These are phyloP conservation scores for Labrus mixtus DNA, from an alignment of 2,113 vertebrate genomes.

Conservation along the genomic window DNA sequence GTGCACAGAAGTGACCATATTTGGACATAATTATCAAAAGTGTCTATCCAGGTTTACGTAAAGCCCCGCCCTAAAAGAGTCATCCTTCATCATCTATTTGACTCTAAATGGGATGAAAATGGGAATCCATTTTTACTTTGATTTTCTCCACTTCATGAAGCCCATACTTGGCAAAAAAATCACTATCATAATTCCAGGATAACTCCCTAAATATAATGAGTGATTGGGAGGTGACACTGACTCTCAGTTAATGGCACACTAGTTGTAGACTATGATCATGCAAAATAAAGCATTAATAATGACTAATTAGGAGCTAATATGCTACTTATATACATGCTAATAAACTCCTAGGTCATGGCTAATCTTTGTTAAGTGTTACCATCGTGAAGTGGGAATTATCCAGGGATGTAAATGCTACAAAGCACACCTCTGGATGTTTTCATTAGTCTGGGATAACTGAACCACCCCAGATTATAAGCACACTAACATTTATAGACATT, in stretches of 20 bases:
- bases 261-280: neutral
- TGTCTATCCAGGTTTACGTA: too few relatives aligned
- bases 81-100: too few relatives aligned
- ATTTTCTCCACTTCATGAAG: neutral
- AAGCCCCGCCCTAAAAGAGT: too few relatives aligned
- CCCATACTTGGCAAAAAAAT: neutral
- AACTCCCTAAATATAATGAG: neutral
- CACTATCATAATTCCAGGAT: neutral
- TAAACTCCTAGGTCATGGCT: neutral
- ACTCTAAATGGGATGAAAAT: too few relatives aligned
- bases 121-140: too few relatives aligned
- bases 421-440: neutral
- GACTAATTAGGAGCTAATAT: neutral
- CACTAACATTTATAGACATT: slow-evolving; percentile 1
- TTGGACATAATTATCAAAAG: too few relatives aligned
- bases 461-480: slow-evolving; percentile 26
- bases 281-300: too few relatives aligned
- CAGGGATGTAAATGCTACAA: slow-evolving; percentile 35
- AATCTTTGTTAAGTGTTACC: neutral
- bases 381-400: neutral
- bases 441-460: slow-evolving; percentile 39
- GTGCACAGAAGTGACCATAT: too few relatives aligned
- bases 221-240: neutral
- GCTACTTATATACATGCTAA: neutral
- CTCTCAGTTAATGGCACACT: neutral